Evolutionary conservation across 2,797 vertebrate genomes (phyloP), one percentile per base, ranked within the genome.

Genomic region (Percopsis omiscomaycus): DNA sequence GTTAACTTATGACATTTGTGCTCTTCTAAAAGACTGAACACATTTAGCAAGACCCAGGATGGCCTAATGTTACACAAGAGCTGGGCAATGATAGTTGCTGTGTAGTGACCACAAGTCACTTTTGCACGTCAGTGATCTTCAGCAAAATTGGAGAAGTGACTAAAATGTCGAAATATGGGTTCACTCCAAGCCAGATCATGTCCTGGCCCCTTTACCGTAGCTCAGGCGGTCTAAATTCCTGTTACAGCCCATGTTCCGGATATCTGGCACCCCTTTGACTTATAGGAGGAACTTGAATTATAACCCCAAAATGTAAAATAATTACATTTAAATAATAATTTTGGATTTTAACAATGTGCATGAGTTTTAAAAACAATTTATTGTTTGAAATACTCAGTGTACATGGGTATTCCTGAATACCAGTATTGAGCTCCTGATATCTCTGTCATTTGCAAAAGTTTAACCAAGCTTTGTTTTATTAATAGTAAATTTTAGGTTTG

Each of bases 81-180:
- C 42, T 74, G 85, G 85, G 87, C 87, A 87, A 84, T 82, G 86
- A 85, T 78, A 73, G 76, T 86, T 79, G 67, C 86, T 80, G 66
- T 16, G 73, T 83, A 85, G 81, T 89, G 86, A 91, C 88, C 88
- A 59, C 89, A 91, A 89, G 84, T 77, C 72, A 81, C 79, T 85
- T 79, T 69, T 76, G 85, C 81, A 82, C 79, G 81, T 90, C 85
- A 87, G 81, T 80, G 57, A 87, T 87, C 76, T 37, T 68, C 71
- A 16, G 55, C 27, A 45, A 79, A 92, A 92, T 92, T 84, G 91
- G 87, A 92, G 93, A 94, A 94, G 93, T 94, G 84, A 78, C 86
- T 60, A 45, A 61, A 65, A 80, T 94, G 92, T 94, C 54, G 93
- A 92, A 94, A 94, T 92, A 78, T 78, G 77, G 89, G 90, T 86